Evolutionary conservation across 2,113 vertebrate genomes (phyloP).

Genomic region (Benitochromis conjunctus): DNA sequence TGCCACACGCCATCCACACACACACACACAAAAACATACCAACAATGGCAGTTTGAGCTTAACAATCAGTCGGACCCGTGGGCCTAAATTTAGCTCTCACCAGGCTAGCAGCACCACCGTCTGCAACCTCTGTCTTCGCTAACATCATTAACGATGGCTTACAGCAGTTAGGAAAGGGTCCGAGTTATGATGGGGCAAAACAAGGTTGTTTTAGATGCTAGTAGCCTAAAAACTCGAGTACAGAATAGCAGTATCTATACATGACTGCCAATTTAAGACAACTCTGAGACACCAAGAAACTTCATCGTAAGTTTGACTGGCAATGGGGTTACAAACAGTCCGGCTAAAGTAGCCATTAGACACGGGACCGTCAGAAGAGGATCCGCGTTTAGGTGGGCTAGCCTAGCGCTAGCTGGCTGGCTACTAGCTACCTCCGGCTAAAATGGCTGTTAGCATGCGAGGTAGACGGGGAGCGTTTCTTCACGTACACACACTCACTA

Average conservation of each 20-base stretch:
- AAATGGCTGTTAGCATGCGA: slow-evolving; percentile 61
- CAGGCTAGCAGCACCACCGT: neutral
- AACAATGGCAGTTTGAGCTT: slow-evolving; percentile 54
- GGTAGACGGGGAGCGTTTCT: slow-evolving; percentile 49
- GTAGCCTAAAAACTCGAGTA: neutral
- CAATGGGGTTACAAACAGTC: neutral
- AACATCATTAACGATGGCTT: neutral
- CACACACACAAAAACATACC: neutral
- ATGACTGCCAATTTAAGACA: neutral
- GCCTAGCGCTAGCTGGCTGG: slow-evolving; percentile 27
- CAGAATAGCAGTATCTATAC: neutral
- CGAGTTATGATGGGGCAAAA: slow-evolving; percentile 48
- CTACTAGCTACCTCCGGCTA: slow-evolving; percentile 63
- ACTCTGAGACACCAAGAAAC: neutral
- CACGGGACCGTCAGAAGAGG: slow-evolving; percentile 29
- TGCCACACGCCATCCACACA: slow-evolving; percentile 40
- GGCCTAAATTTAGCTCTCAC: slow-evolving; percentile 50
- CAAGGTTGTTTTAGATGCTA: slow-evolving; percentile 12
- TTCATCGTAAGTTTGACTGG: slow-evolving; percentile 21
- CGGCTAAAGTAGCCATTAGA: slow-evolving; percentile 35
- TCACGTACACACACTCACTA: slow-evolving; percentile 56
- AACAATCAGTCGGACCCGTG: slow-evolving; percentile 41
- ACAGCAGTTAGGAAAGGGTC: neutral
- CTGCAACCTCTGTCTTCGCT: slow-evolving; percentile 26
- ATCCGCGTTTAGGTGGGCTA: slow-evolving; percentile 26